A percentile compares a stretch with the other conserved stretches of the same genome.
Conservation (phyloP, 1,140 invertebrate genomes). For the Lerema accius region DNA sequence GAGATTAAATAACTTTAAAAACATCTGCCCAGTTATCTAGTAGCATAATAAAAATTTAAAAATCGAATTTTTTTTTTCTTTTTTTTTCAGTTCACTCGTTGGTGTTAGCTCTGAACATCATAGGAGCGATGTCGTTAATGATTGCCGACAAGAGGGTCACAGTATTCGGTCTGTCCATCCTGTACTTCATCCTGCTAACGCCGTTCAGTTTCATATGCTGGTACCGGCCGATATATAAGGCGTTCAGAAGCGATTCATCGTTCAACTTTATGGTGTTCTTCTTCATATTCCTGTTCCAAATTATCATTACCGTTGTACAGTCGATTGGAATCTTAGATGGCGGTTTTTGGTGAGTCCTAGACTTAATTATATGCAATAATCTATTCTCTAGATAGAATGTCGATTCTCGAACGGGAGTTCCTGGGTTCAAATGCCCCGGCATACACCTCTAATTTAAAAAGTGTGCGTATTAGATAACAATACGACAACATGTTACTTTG, state of each 20-base stretch:
- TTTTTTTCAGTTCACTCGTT: constrained; percentile 92
- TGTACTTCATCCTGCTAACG: constrained; percentile 96
- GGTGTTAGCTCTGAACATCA: constrained; percentile 92
- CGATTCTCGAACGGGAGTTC: too few relatives aligned
- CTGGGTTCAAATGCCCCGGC: too few relatives aligned
- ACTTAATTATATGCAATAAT: too few relatives aligned
- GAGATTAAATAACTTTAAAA: too few relatives aligned
- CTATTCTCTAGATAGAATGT: too few relatives aligned
- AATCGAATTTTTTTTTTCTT: too few relatives aligned
- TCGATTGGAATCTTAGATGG: constrained; percentile 91
- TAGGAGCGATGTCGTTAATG: constrained; percentile 91
- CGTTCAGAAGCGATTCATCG: constrained; percentile 96
- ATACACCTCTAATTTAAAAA: too few relatives aligned
- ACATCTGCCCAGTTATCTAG: too few relatives aligned
- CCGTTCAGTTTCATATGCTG: constrained; percentile 99
- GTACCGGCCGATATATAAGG: constrained; percentile 89
- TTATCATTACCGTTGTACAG: constrained; percentile 94
- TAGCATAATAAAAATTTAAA: too few relatives aligned
- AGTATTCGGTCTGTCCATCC: constrained; percentile 94
- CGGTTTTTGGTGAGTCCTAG: constrained; percentile 93
- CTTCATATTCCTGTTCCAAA: constrained; percentile 99
- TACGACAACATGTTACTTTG: too few relatives aligned
- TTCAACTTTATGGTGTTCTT: constrained; percentile 99
- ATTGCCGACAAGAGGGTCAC: constrained; percentile 85
- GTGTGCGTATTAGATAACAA: too few relatives aligned